Percentiles rank a stretch among this genome's conserved stretches.
Evolutionary conservation across 1,140 invertebrate species (phyloP).

Genomic region (Ips nitidus): DNA sequence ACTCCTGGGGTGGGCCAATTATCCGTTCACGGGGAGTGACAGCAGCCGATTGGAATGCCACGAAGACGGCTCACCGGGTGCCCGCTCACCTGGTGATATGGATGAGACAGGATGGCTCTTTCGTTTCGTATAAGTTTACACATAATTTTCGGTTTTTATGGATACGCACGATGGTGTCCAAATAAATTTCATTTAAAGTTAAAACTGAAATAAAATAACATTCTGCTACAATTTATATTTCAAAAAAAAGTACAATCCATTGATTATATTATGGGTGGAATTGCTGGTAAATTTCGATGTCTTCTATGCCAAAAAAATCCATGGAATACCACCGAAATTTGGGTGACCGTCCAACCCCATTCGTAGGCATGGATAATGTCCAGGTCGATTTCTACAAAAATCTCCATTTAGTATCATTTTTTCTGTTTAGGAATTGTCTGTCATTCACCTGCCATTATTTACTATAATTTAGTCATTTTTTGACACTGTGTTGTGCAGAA

Average conservation of each 20-base stretch:
- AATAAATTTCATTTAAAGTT: too few species aligned
- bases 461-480: too few species aligned
- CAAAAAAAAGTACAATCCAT: too few species aligned
- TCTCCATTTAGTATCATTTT: slow-evolving; percentile 37
- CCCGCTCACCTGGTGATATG: slow-evolving; percentile 40
- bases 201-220: neutral
- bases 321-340: slow-evolving; percentile 38
- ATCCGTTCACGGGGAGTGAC: slow-evolving; percentile 53
- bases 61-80: slow-evolving; percentile 37
- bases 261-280: slow-evolving; percentile 26
- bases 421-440: neutral
- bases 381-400: slow-evolving; percentile 43
- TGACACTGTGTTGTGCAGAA: too few species aligned
- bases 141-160: slow-evolving; percentile 30
- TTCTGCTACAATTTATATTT: neutral
- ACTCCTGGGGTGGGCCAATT: slow-evolving; percentile 54
- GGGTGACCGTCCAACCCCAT: slow-evolving; percentile 45
- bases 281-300: slow-evolving; percentile 38
- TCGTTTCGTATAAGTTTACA: slow-evolving; percentile 19
- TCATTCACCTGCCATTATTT: neutral
- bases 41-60: slow-evolving; percentile 52
- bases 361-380: slow-evolving; percentile 39
- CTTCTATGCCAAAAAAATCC: slow-evolving; percentile 43
- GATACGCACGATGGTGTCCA: neutral
- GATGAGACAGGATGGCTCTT: slow-evolving; percentile 42